phyloP scores from a whole-genome alignment of 2,797 vertebrate genomes.

The Lophotriccus pileatus region DNA sequence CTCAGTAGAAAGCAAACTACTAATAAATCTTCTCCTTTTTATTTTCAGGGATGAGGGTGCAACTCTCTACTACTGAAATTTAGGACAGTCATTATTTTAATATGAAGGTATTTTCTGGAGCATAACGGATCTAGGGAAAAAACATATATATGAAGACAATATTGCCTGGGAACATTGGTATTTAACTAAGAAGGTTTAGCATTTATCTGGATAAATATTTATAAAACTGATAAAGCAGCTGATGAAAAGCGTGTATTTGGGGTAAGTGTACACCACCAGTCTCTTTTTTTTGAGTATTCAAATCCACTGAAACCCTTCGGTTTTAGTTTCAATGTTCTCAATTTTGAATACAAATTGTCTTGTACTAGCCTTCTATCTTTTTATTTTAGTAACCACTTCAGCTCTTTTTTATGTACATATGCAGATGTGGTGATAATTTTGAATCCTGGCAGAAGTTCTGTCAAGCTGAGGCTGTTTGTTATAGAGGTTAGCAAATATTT shows the following conservation, averaged over 20 bases:
- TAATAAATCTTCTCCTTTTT: not conserved
- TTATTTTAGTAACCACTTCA: not conserved
- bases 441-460: not conserved
- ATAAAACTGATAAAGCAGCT: not conserved
- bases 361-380: not conserved
- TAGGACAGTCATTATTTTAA: not conserved
- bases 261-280: not conserved
- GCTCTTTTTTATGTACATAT: not conserved
- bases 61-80: not conserved
- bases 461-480: not conserved
- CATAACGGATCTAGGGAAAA: not conserved
- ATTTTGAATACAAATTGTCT: not conserved
- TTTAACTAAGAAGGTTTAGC: not conserved
- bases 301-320: accelerated
- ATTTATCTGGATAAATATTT: not conserved
- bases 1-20: not conserved
- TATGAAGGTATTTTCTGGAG: not conserved
- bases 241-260: not conserved
- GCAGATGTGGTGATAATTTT: not conserved
- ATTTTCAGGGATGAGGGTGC: not conserved
- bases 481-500: not conserved
- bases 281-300: not conserved
- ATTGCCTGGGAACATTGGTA: not conserved
- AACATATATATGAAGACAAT: not conserved
- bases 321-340: accelerated